phyloP scores from a whole-genome alignment of 2,113 vertebrate genomes.

The Addax nasomaculatus region DNA sequence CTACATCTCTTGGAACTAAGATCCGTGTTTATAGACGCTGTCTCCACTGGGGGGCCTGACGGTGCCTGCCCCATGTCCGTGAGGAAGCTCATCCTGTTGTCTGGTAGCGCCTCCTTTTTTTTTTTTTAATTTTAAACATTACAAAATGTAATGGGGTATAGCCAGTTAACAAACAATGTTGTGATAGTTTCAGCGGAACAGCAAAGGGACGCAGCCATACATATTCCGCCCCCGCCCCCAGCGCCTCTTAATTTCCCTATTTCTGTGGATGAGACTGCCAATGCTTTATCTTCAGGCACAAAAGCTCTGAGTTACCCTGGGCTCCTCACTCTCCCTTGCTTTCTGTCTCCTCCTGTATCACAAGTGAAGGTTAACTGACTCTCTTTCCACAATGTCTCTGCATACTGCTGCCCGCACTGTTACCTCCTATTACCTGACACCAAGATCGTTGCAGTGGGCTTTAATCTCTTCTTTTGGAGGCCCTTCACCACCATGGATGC shows the following conservation, averaged over 20 bases:
- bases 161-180: not conserved
- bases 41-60: not conserved
- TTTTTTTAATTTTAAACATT: not conserved
- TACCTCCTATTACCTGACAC: not conserved
- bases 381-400: not conserved
- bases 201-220: too few species aligned
- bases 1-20: not conserved
- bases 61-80: too few species aligned
- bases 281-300: not conserved
- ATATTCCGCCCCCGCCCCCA: not conserved
- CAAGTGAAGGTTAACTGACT: not conserved
- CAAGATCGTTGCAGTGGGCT: not conserved
- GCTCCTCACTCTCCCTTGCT: not conserved
- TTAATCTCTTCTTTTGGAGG: not conserved
- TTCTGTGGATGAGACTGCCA: fast-evolving
- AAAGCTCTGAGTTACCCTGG: not conserved
- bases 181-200: not conserved
- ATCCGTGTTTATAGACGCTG: not conserved
- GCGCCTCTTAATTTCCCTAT: fast-evolving
- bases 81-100: not conserved
- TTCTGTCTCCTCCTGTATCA: not conserved
- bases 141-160: not conserved
- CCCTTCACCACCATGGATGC: not conserved
- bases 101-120: not conserved
- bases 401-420: too few species aligned